Conservation (phyloP, 2,113 vertebrate species). For the Sylvilagus bachmani region DNA sequence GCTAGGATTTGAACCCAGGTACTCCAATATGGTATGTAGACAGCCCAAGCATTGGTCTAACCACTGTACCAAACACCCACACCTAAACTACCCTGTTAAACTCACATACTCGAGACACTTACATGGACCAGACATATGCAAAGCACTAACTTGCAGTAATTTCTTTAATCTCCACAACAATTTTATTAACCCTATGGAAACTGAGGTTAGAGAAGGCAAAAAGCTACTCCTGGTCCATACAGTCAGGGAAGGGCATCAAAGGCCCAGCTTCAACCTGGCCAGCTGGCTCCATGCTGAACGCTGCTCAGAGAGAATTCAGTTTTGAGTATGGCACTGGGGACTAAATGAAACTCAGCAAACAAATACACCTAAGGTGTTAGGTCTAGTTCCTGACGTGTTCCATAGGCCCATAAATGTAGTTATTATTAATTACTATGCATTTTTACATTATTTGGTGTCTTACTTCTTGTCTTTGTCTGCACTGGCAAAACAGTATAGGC, state of each 20-base stretch:
- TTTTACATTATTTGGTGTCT: not conserved
- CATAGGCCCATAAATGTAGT: not conserved
- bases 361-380: not conserved
- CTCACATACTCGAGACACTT: not conserved
- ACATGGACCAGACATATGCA: not conserved
- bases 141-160: not conserved
- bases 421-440: not conserved
- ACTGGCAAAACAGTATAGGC: not conserved
- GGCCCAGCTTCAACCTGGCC: not conserved
- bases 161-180: slow-evolving; percentile 18
- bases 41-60: too few relatives aligned
- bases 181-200: not conserved
- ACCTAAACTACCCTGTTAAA: not conserved
- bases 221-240: not conserved
- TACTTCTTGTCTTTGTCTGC: not conserved
- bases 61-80: too few relatives aligned
- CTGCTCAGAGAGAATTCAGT: not conserved
- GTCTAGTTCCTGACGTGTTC: not conserved
- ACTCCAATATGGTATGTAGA: too few relatives aligned
- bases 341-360: not conserved
- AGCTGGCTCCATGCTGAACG: not conserved
- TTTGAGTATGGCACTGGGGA: not conserved
- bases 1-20: too few relatives aligned
- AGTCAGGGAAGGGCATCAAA: not conserved
- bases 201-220: not conserved